A percentile compares a stretch with the other conserved stretches of the same genome.
phyloP scores from a whole-genome alignment of 2,113 vertebrate species.

The Uropsilus gracilis region DNA sequence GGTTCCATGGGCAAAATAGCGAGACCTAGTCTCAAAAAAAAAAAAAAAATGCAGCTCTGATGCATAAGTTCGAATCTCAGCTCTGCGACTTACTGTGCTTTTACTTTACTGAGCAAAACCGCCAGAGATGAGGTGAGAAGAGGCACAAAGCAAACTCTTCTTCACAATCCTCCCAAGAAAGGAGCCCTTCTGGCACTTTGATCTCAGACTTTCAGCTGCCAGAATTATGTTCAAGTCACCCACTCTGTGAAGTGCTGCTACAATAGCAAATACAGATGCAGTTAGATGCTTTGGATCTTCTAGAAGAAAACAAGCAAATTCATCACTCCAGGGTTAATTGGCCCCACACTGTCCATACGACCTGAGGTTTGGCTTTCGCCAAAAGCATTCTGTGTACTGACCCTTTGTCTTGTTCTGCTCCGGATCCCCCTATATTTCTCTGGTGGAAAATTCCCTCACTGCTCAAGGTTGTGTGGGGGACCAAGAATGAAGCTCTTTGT shows the following conservation, averaged over 20 bases:
- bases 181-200: not conserved
- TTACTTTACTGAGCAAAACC: not conserved
- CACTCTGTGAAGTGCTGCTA: not conserved
- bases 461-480: not conserved
- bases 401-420: not conserved
- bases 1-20: no score
- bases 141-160: not conserved
- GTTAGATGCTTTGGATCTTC: not conserved
- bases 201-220: not conserved
- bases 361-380: not conserved
- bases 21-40: no score
- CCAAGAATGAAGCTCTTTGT: conserved; percentile 63
- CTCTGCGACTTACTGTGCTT: not conserved
- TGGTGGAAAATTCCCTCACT: conserved; percentile 16
- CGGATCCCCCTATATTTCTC: not conserved
- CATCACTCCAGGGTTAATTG: not conserved
- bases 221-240: not conserved
- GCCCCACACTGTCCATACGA: not conserved
- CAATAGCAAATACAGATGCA: not conserved
- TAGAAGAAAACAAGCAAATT: not conserved
- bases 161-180: not conserved
- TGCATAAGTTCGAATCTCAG: no score
- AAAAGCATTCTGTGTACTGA: not conserved
- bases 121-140: not conserved
- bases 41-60: not conserved